A percentile compares a stretch with the other conserved stretches of the same genome.
These are phyloP conservation scores for Ficedula albicollis DNA, from an alignment of 2,797 vertebrate species.

Conservation along the genomic window DNA sequence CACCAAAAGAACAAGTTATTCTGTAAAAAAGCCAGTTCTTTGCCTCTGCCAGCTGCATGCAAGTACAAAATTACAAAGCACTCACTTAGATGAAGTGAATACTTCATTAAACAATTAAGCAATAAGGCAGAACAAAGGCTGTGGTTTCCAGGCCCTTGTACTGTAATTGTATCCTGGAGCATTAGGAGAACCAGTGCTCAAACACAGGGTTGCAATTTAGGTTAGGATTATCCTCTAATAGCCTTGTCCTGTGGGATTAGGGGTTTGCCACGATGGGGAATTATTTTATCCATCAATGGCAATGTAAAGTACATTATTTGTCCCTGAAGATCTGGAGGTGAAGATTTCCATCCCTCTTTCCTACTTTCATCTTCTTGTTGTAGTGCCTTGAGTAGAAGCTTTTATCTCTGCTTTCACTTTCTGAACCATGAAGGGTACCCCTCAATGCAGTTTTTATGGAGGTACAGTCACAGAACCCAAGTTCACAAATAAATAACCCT, in stretches of 20 bases:
- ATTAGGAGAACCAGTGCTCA: slow-evolving; percentile 26
- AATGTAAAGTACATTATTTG: not conserved
- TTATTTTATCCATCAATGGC: not conserved
- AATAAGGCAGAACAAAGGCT: slow-evolving; percentile 64
- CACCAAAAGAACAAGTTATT: slow-evolving; percentile 45
- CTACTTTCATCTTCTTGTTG: not conserved
- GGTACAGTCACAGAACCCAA: not conserved
- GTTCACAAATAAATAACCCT: not conserved
- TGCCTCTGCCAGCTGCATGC: slow-evolving; percentile 28
- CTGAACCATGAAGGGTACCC: not conserved
- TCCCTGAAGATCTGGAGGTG: not conserved
- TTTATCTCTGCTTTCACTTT: not conserved
- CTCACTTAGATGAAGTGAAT: slow-evolving; percentile 62
- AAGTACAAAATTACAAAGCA: slow-evolving; percentile 55
- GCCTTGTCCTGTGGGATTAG: slow-evolving; percentile 11
- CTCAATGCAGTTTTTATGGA: not conserved
- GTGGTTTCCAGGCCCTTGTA: slow-evolving; percentile 53
- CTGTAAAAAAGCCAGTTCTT: slow-evolving; percentile 44
- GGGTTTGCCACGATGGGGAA: not conserved
- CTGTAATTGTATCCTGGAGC: slow-evolving; percentile 52
- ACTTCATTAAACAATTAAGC: slow-evolving; percentile 73
- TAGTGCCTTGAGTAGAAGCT: not conserved
- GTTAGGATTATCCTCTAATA: slow-evolving; percentile 55
- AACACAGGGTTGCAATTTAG: slow-evolving; percentile 2
- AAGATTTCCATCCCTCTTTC: not conserved